These are phyloP conservation scores for Lasaia peninsularis DNA, from an alignment of 1,140 invertebrate genomes.

Conservation along the genomic window DNA sequence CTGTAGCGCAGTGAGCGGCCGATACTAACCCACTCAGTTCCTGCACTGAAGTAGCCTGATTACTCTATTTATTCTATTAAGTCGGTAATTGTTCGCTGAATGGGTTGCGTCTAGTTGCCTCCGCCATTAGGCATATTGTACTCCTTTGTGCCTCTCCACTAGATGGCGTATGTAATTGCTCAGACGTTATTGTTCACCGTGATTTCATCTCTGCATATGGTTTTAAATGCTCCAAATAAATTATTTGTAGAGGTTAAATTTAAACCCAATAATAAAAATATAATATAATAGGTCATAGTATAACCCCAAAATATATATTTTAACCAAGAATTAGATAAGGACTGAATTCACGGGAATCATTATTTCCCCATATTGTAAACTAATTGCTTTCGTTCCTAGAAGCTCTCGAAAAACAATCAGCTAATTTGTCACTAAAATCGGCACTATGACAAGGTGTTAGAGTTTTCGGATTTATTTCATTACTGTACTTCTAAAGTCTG, in stretches of 20 bases:
- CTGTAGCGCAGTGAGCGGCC: conserved; percentile 14
- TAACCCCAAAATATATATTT: too few relatives aligned
- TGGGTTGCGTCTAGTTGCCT: conserved; percentile 53
- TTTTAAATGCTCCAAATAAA: not conserved
- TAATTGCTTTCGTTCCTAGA: too few relatives aligned
- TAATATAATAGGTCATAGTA: too few relatives aligned
- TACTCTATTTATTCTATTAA: conserved; percentile 76
- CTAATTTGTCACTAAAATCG: too few relatives aligned
- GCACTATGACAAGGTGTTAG: too few relatives aligned
- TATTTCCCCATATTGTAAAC: too few relatives aligned
- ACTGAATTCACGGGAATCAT: too few relatives aligned
- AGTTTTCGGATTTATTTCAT: too few relatives aligned
- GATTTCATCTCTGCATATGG: not conserved
- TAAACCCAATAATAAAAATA: too few relatives aligned
- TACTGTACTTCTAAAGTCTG: too few relatives aligned
- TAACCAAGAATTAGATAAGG: too few relatives aligned
- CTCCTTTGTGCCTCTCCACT: conserved; percentile 35
- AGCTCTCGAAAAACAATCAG: too few relatives aligned
- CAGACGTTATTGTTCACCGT: conserved; percentile 14
- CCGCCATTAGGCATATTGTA: conserved; percentile 61
- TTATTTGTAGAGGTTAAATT: not conserved
- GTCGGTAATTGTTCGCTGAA: conserved; percentile 66
- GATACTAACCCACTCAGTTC: conserved; percentile 38
- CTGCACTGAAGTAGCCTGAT: conserved; percentile 64
- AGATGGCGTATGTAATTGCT: conserved; percentile 32